Evolutionary conservation across 2,888 invertebrate genomes (phyloP).

Genomic region (Lithophane leautieri): DNA sequence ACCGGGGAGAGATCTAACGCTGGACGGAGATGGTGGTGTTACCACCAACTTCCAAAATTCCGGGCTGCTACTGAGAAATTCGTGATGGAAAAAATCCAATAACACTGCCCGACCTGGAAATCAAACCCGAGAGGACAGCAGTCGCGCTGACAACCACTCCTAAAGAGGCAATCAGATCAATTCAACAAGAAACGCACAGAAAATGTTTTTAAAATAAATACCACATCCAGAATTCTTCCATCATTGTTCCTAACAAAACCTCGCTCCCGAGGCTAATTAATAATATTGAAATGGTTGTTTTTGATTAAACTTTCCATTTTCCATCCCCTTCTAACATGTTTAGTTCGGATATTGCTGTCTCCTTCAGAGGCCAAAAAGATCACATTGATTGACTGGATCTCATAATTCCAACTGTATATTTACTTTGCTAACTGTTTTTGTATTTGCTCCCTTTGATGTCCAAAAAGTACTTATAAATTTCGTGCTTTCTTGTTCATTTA

Average conservation of each 20-base stretch:
- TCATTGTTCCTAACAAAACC: constrained; percentile 63
- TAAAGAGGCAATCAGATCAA: neutral
- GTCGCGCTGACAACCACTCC: no score
- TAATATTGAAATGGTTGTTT: constrained; percentile 83
- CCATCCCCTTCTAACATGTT: constrained; percentile 60
- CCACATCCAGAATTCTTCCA: constrained; percentile 57
- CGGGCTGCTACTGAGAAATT: neutral
- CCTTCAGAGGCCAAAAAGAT: constrained; percentile 62
- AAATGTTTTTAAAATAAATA: neutral
- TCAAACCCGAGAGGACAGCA: neutral
- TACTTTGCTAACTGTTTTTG: constrained; percentile 74
- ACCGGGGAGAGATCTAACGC: neutral
- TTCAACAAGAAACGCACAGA: neutral
- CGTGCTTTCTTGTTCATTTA: constrained; percentile 9
- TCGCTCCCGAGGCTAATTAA: constrained; percentile 77
- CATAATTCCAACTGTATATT: constrained; percentile 73
- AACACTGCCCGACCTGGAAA: neutral
- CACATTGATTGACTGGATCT: constrained; percentile 72
- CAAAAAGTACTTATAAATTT: constrained; percentile 64
- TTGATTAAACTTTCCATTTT: constrained; percentile 75
- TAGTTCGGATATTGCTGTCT: constrained; percentile 28
- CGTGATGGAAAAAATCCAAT: no score
- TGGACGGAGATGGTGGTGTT: neutral
- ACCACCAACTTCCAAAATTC: neutral
- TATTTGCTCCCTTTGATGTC: constrained; percentile 63